Percentiles rank a stretch among this genome's conserved stretches.
These are phyloP conservation scores for Scelioninae gen. 1 DNA, from an alignment of 2,888 invertebrate genomes.

Conservation along the genomic window DNA sequence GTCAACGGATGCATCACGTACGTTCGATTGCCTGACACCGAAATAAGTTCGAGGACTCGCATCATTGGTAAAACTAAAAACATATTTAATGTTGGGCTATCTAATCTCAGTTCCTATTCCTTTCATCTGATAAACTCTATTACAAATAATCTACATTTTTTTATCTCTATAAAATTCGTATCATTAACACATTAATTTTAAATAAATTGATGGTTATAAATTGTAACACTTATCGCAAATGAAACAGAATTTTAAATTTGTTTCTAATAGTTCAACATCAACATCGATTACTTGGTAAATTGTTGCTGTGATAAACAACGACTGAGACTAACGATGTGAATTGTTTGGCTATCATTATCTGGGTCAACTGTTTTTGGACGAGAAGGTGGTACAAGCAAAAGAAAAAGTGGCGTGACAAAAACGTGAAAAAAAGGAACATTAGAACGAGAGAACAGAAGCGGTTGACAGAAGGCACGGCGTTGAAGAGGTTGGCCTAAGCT, in stretches of 20 bases:
- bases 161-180: too few species aligned
- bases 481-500: constrained; percentile 74
- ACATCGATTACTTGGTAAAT: too few species aligned
- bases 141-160: too few species aligned
- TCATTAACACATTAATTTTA: too few species aligned
- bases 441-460: constrained; percentile 71
- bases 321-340: constrained; percentile 15
- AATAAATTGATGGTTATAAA: too few species aligned
- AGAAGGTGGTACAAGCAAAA: constrained; percentile 41
- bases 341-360: constrained; percentile 58
- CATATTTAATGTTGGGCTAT: constrained; percentile 16
- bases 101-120: not conserved
- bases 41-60: constrained; percentile 69
- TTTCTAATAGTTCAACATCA: too few species aligned
- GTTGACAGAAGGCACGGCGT: constrained; percentile 76
- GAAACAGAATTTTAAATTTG: too few species aligned
- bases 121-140: too few species aligned
- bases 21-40: constrained; percentile 70
- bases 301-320: too few species aligned
- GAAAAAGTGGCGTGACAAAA: constrained; percentile 66
- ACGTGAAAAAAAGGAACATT: constrained; percentile 52
- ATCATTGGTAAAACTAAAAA: constrained; percentile 29
- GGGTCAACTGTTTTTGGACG: constrained; percentile 70
- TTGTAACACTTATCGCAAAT: too few species aligned
- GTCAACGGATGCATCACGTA: constrained; percentile 64